phyloP scores from a whole-genome alignment of 2,113 vertebrate genomes.

The Cebidichthys violaceus region DNA sequence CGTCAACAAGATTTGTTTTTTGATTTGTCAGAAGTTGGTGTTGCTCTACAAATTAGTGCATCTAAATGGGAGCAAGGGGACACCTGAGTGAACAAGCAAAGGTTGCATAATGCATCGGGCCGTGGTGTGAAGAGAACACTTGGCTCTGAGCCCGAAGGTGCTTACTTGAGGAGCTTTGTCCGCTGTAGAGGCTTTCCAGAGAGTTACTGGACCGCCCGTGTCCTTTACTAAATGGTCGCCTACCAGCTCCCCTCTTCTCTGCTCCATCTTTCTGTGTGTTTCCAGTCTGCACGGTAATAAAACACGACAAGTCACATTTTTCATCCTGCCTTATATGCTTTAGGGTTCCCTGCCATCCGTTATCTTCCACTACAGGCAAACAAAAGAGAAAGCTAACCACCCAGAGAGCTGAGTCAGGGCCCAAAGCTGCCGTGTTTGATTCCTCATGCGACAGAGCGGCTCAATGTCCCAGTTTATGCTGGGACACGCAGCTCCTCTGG shows the following conservation, averaged over 20 bases:
- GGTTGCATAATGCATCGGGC: slow-evolving; percentile 40
- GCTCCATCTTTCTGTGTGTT: slow-evolving; percentile 73
- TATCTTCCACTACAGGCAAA: slow-evolving; percentile 26
- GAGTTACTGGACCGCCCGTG: slow-evolving; percentile 86
- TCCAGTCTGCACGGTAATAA: slow-evolving; percentile 79
- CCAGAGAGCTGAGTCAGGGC: slow-evolving; percentile 45
- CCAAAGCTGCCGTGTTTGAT: slow-evolving; percentile 54
- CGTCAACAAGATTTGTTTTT: background rate
- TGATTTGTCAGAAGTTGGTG: slow-evolving; percentile 1
- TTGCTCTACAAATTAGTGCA: slow-evolving; percentile 12
- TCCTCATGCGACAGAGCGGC: slow-evolving; percentile 51
- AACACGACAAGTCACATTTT: slow-evolving; percentile 21
- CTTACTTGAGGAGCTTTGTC: slow-evolving; percentile 95
- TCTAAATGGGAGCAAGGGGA: slow-evolving; percentile 5
- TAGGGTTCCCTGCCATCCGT: background rate
- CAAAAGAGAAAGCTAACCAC: slow-evolving; percentile 42
- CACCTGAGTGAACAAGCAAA: background rate
- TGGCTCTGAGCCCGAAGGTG: slow-evolving; percentile 32
- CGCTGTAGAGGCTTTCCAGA: slow-evolving; percentile 91
- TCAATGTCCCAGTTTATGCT: slow-evolving; percentile 56
- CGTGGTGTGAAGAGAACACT: slow-evolving; percentile 17
- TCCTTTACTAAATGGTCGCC: slow-evolving; percentile 74
- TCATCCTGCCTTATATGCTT: background rate
- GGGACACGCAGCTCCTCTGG: slow-evolving; percentile 46
- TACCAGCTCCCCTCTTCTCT: slow-evolving; percentile 72